Conservation (phyloP, 2,113 vertebrate species). For the Ardeotis arabs region DNA sequence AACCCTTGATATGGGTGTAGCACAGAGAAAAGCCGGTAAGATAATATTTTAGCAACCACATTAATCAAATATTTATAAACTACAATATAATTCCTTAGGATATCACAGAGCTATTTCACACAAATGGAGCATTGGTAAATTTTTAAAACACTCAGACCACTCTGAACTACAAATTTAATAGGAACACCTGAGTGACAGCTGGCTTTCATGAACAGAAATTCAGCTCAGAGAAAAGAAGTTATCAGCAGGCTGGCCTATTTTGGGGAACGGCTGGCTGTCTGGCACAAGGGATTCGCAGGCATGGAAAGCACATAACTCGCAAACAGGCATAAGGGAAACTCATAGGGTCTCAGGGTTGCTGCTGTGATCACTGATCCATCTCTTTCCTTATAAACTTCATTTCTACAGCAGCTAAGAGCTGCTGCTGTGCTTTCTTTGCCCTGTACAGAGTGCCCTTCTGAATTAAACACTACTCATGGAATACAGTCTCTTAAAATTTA, state of each 20-base stretch:
- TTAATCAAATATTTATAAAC: constrained; percentile 40
- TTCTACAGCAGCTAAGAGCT: background rate
- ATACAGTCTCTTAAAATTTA: background rate
- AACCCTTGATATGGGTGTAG: background rate
- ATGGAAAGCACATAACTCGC: background rate
- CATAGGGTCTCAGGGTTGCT: background rate
- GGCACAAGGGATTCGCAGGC: background rate
- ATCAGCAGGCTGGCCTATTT: background rate
- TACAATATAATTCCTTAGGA: background rate
- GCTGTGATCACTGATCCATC: background rate
- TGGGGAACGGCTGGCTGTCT: background rate
- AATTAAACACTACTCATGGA: background rate
- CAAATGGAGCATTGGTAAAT: background rate
- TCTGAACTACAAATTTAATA: constrained; percentile 38
- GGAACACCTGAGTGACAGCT: constrained; percentile 10
- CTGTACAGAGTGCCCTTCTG: background rate
- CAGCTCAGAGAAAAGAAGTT: background rate
- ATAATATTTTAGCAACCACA: background rate
- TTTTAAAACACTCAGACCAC: constrained; percentile 12
- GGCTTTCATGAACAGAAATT: background rate
- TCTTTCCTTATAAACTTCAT: background rate
- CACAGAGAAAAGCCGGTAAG: background rate
- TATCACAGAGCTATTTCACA: background rate
- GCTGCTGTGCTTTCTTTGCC: background rate
- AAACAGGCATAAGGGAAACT: background rate